Conservation (phyloP, 2,797 vertebrate genomes). For the Netta rufina region DNA sequence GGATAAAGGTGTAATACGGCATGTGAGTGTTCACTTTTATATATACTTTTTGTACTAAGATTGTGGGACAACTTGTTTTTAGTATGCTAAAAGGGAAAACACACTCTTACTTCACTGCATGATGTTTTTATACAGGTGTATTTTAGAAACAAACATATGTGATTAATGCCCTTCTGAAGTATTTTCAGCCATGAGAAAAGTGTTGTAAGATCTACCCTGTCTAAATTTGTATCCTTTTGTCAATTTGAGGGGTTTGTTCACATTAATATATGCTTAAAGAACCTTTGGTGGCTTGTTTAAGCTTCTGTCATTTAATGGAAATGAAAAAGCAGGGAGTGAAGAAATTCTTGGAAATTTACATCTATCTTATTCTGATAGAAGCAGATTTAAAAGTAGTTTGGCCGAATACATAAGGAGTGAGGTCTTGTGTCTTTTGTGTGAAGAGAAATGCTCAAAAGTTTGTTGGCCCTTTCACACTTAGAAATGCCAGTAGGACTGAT, state of each 20-base stretch:
- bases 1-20: constrained; percentile 97
- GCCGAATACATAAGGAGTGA: not conserved
- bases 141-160: not conserved
- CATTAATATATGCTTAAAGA: not conserved
- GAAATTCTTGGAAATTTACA: not conserved
- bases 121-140: not conserved
- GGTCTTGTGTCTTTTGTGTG: not conserved
- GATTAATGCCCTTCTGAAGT: not conserved
- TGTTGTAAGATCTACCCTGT: not conserved
- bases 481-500: not conserved
- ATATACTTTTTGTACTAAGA: not conserved
- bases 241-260: not conserved
- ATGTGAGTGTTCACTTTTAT: constrained; percentile 83
- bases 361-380: not conserved
- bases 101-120: not conserved
- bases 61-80: not conserved
- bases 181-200: not conserved
- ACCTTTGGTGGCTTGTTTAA: not conserved
- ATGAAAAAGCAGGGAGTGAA: not conserved
- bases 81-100: not conserved
- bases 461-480: not conserved
- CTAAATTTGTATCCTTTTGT: not conserved
- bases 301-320: not conserved
- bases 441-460: not conserved
- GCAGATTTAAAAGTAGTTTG: not conserved